phyloP scores from a whole-genome alignment of 2,797 vertebrate genomes.

The Halcyon smyrnensis region DNA sequence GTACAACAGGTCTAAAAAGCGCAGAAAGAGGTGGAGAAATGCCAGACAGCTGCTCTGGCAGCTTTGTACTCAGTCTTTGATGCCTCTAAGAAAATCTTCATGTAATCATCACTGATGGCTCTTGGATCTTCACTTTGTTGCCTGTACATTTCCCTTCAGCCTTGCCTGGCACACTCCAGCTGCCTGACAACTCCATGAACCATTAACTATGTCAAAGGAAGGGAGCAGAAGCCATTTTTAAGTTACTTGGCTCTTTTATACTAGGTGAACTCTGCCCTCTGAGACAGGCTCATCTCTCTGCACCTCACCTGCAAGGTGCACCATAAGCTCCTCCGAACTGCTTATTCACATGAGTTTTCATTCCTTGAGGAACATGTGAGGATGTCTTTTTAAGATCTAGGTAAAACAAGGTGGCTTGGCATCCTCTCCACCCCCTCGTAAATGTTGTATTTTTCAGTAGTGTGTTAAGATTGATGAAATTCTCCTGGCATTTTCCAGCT shows the following conservation, averaged over 20 bases:
- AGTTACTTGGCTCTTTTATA: neutral
- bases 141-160: neutral
- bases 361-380: neutral
- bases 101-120: neutral
- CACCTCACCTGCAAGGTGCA: neutral
- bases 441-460: neutral
- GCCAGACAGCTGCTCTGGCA: neutral
- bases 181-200: neutral
- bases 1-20: neutral
- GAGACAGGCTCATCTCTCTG: neutral
- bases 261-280: neutral
- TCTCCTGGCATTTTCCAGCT: constrained; percentile 25
- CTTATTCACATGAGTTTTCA: neutral
- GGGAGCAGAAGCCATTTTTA: neutral
- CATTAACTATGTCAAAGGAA: neutral
- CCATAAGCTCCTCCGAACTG: neutral
- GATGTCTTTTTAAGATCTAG: neutral
- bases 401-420: neutral
- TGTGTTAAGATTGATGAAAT: neutral
- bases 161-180: neutral
- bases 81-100: neutral
- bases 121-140: neutral
- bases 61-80: neutral
- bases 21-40: neutral
- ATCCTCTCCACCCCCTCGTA: neutral